Percentiles rank a stretch among this genome's conserved stretches.
These are phyloP conservation scores for Halichoerus grypus DNA, from an alignment of 2,113 vertebrate species.

Conservation along the genomic window DNA sequence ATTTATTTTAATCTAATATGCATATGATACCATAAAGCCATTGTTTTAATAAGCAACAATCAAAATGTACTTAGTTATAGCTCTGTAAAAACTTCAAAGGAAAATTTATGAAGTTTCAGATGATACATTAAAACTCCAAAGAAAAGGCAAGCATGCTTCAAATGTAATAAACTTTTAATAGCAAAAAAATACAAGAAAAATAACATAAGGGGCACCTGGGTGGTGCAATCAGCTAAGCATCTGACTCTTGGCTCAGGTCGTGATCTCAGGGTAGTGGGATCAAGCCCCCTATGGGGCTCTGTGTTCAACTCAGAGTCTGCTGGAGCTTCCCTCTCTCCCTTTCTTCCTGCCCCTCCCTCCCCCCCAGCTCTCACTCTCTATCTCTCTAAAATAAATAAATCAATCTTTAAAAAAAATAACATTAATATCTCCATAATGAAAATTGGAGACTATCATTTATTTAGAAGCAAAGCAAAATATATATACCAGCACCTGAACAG, in stretches of 20 bases:
- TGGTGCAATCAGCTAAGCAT: neutral
- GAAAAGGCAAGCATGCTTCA: neutral
- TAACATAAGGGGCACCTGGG: neutral
- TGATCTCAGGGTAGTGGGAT: too few species aligned
- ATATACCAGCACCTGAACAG: neutral
- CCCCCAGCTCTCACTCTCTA: neutral
- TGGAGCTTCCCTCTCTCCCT: too few species aligned
- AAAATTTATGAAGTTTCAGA: neutral
- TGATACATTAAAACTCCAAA: slow-evolving; percentile 9
- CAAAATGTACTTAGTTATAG: neutral
- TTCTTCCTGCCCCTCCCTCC: neutral
- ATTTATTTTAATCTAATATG: slow-evolving; percentile 1
- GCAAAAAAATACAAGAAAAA: neutral
- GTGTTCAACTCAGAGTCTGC: too few species aligned
- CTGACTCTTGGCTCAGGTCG: neutral
- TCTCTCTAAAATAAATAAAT: neutral
- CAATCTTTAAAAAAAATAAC: neutral
- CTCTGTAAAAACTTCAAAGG: neutral
- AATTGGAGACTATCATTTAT: neutral
- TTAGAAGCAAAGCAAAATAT: neutral
- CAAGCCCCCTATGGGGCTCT: too few species aligned
- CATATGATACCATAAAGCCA: neutral
- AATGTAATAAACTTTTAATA: neutral
- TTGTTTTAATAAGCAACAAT: neutral
- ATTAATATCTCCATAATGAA: neutral